These are phyloP conservation scores for Myxocyprinus asiaticus DNA, from an alignment of 2,113 vertebrate genomes.

Conservation along the genomic window DNA sequence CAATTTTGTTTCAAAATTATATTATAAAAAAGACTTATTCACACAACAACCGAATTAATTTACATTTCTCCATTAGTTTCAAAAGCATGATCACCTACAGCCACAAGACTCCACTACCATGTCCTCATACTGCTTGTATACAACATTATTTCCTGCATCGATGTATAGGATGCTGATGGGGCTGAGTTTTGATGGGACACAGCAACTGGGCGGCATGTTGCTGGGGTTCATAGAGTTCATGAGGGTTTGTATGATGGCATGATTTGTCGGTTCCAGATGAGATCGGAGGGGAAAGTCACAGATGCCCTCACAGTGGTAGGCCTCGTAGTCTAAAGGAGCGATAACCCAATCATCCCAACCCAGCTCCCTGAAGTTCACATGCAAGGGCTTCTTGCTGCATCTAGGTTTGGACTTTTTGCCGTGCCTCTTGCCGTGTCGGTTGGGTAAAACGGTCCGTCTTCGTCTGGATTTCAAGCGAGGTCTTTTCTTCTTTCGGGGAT, in stretches of 20 bases:
- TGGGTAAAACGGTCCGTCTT: slow-evolving; percentile 72
- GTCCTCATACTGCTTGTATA: slow-evolving; percentile 92
- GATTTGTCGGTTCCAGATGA: slow-evolving; percentile 94
- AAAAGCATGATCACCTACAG: slow-evolving; percentile 63
- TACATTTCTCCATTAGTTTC: neutral
- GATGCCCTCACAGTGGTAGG: slow-evolving; percentile 89
- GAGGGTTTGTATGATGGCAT: slow-evolving; percentile 95
- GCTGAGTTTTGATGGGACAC: slow-evolving; percentile 88
- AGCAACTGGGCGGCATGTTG: slow-evolving; percentile 92
- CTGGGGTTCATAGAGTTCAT: slow-evolving; percentile 95
- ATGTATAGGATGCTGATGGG: slow-evolving; percentile 96
- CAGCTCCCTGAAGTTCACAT: slow-evolving; percentile 91
- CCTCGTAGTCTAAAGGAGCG: slow-evolving; percentile 91
- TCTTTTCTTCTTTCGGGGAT: slow-evolving; percentile 53
- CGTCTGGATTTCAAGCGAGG: slow-evolving; percentile 62
- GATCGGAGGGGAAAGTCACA: slow-evolving; percentile 93
- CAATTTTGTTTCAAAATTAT: no score
- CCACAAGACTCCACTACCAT: slow-evolving; percentile 79
- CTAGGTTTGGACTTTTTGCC: slow-evolving; percentile 85
- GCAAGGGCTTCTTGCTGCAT: slow-evolving; percentile 90
- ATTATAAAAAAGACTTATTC: no score
- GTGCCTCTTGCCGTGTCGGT: slow-evolving; percentile 85
- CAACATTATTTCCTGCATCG: slow-evolving; percentile 92
- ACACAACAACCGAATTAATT: neutral
- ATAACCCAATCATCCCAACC: slow-evolving; percentile 98